Evolutionary conservation across 2,113 vertebrate genomes (phyloP).

Genomic region (Myrmecophaga tridactyla): DNA sequence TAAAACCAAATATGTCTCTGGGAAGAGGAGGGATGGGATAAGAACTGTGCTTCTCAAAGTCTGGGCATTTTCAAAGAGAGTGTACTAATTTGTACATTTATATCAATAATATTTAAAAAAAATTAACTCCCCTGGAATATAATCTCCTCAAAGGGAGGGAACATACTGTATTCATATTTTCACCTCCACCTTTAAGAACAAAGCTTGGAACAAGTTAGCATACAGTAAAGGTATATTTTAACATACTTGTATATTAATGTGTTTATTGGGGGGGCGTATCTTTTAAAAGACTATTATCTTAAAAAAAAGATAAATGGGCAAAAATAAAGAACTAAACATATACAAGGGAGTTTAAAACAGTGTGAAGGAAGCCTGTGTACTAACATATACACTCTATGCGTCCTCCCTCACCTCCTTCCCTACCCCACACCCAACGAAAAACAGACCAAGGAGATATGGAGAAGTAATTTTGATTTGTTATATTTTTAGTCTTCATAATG

Average conservation of each 20-base stretch:
- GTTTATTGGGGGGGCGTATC: background rate
- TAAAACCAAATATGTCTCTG: background rate
- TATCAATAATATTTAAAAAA: background rate
- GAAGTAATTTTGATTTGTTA: constrained; percentile 4
- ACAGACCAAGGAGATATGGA: background rate
- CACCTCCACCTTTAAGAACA: background rate
- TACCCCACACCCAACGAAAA: background rate
- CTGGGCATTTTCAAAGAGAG: background rate
- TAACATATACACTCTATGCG: background rate
- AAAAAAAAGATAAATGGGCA: background rate
- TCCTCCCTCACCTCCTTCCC: background rate
- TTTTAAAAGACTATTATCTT: constrained; percentile 15
- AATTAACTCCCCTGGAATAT: background rate
- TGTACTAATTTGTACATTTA: background rate
- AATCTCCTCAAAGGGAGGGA: background rate
- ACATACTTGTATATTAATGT: background rate
- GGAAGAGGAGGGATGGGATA: background rate
- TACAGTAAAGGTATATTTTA: background rate
- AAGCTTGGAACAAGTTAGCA: background rate
- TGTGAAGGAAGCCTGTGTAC: background rate
- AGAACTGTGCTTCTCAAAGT: background rate
- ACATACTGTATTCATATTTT: background rate
- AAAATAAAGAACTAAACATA: background rate
- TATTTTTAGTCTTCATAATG: background rate
- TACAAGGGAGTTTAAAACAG: background rate